Evolutionary conservation across 2,888 invertebrate species (phyloP).

Genomic region (Lepidocyrtoides sp.): DNA sequence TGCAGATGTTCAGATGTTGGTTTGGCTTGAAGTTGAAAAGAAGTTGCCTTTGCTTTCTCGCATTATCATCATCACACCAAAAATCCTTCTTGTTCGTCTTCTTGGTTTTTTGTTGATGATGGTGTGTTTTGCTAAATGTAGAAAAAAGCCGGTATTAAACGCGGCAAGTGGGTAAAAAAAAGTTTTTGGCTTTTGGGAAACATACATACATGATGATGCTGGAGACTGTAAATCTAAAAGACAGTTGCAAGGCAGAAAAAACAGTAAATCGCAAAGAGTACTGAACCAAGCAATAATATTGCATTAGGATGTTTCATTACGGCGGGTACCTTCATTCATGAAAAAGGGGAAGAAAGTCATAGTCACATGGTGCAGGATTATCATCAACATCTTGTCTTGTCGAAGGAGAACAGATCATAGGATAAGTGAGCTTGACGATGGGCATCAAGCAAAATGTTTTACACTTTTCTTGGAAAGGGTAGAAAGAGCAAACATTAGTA

Average conservation of each 20-base stretch:
- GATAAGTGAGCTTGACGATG: conserved; percentile 4
- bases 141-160: background rate
- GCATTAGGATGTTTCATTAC: background rate
- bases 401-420: background rate
- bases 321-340: no score
- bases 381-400: conserved; percentile 33
- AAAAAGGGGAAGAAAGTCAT: background rate
- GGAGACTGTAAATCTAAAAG: background rate
- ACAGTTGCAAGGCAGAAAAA: background rate
- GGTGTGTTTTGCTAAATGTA: background rate
- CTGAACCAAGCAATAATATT: background rate
- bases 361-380: conserved; percentile 30
- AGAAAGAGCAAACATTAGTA: background rate
- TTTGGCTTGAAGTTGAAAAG: background rate
- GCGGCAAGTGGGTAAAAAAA: background rate
- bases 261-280: background rate
- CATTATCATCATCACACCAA: conserved; percentile 12
- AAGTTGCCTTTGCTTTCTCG: background rate
- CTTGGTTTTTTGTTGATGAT: background rate
- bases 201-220: background rate
- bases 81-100: conserved; percentile 1
- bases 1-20: conserved; percentile 59
- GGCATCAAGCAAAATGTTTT: background rate
- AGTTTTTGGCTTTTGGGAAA: background rate
- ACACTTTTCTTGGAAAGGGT: conserved; percentile 46